Conservation (phyloP, 2,113 vertebrate species). For the Aptenodytes patagonicus region DNA sequence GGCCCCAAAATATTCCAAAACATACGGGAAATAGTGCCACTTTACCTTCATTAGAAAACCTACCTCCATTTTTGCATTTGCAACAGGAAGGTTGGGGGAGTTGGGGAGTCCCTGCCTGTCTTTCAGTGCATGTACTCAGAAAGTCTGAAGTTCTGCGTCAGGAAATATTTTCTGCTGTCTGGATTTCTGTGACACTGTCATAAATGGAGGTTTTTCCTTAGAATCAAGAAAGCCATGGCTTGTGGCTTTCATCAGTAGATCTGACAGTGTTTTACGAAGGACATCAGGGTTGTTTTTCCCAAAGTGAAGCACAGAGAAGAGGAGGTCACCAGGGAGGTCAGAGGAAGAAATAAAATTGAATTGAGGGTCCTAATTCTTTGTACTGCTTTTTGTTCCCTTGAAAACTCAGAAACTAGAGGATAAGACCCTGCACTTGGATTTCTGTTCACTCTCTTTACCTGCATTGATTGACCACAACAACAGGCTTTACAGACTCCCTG, state of each 20-base stretch:
- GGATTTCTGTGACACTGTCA: not conserved
- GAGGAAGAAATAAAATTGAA: not conserved
- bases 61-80: not conserved
- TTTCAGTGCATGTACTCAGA: not conserved
- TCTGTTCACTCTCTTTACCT: not conserved
- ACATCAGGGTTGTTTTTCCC: not conserved
- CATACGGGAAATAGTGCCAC: not conserved
- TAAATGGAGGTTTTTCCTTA: not conserved
- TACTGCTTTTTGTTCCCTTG: not conserved
- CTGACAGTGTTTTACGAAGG: not conserved
- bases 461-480: not conserved
- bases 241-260: not conserved
- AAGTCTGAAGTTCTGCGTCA: not conserved
- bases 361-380: not conserved
- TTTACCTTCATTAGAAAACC: not conserved
- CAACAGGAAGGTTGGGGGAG: not conserved
- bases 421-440: not conserved
- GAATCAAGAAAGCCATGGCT: not conserved
- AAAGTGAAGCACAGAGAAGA: not conserved
- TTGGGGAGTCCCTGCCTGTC: not conserved
- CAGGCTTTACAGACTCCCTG: not conserved
- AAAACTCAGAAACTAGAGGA: not conserved
- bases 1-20: not conserved
- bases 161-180: not conserved
- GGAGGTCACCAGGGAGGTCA: not conserved